Percentiles rank a stretch among this genome's conserved stretches.
phyloP scores from a whole-genome alignment of 1,140 invertebrate species.

The Pseudomyrmex sp. region DNA sequence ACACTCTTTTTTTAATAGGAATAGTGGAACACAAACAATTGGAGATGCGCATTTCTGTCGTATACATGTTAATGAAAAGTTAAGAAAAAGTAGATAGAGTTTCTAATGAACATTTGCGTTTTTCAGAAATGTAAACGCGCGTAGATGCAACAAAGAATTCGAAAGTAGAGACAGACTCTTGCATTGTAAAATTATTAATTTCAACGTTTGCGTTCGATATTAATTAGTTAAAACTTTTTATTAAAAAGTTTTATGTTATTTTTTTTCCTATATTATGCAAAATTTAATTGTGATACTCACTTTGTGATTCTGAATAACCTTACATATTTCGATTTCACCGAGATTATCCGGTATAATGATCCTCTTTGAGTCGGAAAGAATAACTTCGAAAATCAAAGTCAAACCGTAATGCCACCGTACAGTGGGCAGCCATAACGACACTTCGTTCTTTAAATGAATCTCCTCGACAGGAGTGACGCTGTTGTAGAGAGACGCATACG shows the following conservation, averaged over 20 bases:
- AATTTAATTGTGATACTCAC: background rate
- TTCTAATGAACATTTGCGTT: background rate
- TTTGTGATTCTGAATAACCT: slow-evolving; percentile 1
- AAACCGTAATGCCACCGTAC: slow-evolving; percentile 34
- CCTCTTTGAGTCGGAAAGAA: slow-evolving; percentile 9
- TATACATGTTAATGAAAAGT: background rate
- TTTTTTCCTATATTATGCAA: background rate
- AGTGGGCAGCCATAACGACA: background rate
- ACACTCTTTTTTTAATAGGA: too few relatives aligned
- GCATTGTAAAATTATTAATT: background rate
- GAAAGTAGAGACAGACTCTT: background rate
- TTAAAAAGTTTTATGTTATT: too few relatives aligned
- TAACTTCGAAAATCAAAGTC: background rate
- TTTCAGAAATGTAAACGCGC: background rate
- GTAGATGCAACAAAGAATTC: background rate
- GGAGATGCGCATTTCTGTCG: background rate
- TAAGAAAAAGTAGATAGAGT: background rate
- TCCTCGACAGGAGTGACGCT: slow-evolving; percentile 25
- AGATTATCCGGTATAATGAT: background rate
- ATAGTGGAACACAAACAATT: background rate
- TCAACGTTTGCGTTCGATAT: background rate
- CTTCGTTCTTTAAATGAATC: background rate
- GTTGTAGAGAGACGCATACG: slow-evolving; percentile 23
- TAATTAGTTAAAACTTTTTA: background rate
- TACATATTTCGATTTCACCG: background rate